Percentiles rank a stretch among this genome's conserved stretches.
Evolutionary conservation across 2,797 vertebrate genomes (phyloP).

Genomic region (Lateolabrax maculatus): DNA sequence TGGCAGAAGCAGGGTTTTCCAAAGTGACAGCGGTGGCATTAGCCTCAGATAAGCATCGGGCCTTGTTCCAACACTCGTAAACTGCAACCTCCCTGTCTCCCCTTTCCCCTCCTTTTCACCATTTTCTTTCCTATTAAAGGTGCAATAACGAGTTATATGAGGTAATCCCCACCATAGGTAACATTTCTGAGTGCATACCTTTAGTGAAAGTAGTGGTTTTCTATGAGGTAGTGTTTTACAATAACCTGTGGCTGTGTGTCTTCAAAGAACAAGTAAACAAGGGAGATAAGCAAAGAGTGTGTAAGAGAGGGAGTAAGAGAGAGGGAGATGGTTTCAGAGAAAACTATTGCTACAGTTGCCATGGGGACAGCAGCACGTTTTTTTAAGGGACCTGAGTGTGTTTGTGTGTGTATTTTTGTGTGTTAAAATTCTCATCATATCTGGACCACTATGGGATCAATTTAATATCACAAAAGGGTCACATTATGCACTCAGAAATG

Average conservation of each 20-base stretch:
- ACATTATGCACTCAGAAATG: conserved; percentile 10
- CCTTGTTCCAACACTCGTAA: conserved; percentile 60
- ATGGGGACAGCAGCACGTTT: conserved; percentile 69
- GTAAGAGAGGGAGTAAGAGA: conserved; percentile 28
- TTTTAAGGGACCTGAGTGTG: conserved; percentile 20
- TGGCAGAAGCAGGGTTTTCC: conserved; percentile 72
- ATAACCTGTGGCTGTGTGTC: conserved; percentile 31
- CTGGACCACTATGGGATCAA: conserved; percentile 24
- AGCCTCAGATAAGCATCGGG: conserved; percentile 69
- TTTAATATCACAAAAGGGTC: conserved; percentile 17
- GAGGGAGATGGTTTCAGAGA: conserved; percentile 46
- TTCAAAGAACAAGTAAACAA: conserved; percentile 21
- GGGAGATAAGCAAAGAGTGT: conserved; percentile 34
- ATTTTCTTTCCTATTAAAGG: conserved; percentile 25
- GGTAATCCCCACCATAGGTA: background rate
- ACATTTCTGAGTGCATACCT: background rate
- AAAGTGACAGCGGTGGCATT: conserved; percentile 61
- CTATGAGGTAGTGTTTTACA: background rate
- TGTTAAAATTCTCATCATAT: conserved; percentile 23
- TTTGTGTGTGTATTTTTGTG: conserved; percentile 21
- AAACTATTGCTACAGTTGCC: conserved; percentile 69
- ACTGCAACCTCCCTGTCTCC: conserved; percentile 33
- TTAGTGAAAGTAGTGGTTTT: background rate
- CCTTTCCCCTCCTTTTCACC: conserved; percentile 10
- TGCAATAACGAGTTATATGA: background rate